These are phyloP conservation scores for Nerophis ophidion DNA, from an alignment of 2,113 vertebrate species.

Conservation along the genomic window DNA sequence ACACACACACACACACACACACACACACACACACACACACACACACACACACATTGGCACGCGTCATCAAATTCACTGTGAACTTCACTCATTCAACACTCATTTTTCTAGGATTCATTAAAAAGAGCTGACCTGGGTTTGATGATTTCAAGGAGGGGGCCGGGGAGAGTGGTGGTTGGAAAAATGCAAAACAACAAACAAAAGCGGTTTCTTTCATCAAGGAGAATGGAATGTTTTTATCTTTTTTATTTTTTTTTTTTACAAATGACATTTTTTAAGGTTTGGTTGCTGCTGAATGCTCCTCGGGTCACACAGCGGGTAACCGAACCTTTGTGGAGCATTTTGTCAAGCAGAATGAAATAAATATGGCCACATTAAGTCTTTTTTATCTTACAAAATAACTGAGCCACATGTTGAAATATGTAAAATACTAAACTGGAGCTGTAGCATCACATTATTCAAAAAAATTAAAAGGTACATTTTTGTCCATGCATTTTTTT, in stretches of 20 bases:
- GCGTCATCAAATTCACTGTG: constrained; percentile 41
- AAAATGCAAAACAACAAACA: constrained; percentile 33
- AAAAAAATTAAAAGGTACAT: no score
- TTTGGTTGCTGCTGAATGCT: background rate
- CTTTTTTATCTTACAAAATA: no score
- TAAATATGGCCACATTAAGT: background rate
- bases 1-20: constrained; percentile 9
- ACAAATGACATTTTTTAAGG: constrained; percentile 25
- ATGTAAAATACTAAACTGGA: no score
- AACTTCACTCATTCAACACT: constrained; percentile 37
- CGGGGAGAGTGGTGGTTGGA: constrained; percentile 9
- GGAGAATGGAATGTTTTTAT: constrained; percentile 17
- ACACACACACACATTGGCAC: constrained; percentile 3
- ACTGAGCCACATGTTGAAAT: no score
- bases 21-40: constrained; percentile 9
- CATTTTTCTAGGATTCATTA: constrained; percentile 51
- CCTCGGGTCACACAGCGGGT: constrained; percentile 25
- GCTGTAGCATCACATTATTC: no score
- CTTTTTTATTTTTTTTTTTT: background rate
- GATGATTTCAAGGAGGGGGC: constrained; percentile 53
- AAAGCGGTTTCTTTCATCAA: constrained; percentile 13
- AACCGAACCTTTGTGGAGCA: constrained; percentile 7
- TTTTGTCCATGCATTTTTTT: no score
- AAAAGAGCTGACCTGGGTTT: constrained; percentile 21
- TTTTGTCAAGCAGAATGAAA: constrained; percentile 6